phyloP scores from a whole-genome alignment of 2,113 vertebrate species.

The Oncorhynchus kisutch region DNA sequence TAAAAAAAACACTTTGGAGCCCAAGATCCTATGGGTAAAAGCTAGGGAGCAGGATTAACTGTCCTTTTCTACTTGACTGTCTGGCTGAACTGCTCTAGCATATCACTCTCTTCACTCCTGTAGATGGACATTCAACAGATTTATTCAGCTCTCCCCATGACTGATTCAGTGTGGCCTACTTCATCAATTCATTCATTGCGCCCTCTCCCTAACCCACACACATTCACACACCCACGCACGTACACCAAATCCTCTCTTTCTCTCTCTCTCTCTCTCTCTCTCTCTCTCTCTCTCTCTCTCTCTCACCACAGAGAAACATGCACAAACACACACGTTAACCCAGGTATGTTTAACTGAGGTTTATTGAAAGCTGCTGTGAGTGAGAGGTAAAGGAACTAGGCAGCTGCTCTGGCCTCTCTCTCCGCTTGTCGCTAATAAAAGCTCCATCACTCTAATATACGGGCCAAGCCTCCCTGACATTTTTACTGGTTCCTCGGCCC shows the following conservation, averaged over 20 bases:
- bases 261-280: not conserved
- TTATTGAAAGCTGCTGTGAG: conserved; percentile 47
- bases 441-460: conserved; percentile 58
- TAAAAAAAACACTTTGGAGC: too few relatives aligned
- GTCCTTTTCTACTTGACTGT: too few relatives aligned
- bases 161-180: too few relatives aligned
- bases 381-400: not conserved
- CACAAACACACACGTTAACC: too few relatives aligned
- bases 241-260: not conserved
- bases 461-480: conserved; percentile 65
- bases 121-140: too few relatives aligned
- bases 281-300: not conserved
- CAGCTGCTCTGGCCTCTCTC: conserved; percentile 12
- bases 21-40: too few relatives aligned
- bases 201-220: conserved; percentile 1
- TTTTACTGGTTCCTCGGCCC: conserved; percentile 61
- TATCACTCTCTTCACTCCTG: too few relatives aligned
- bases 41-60: too few relatives aligned
- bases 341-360: not conserved
- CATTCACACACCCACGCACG: conserved; percentile 26
- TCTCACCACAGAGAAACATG: too few relatives aligned
- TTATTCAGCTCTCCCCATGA: too few relatives aligned
- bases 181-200: too few relatives aligned
- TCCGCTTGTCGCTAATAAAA: conserved; percentile 58
- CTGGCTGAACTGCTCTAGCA: too few relatives aligned